Evolutionary conservation across 1,140 invertebrate species (phyloP).

Genomic region (Palaemon carinicauda): DNA sequence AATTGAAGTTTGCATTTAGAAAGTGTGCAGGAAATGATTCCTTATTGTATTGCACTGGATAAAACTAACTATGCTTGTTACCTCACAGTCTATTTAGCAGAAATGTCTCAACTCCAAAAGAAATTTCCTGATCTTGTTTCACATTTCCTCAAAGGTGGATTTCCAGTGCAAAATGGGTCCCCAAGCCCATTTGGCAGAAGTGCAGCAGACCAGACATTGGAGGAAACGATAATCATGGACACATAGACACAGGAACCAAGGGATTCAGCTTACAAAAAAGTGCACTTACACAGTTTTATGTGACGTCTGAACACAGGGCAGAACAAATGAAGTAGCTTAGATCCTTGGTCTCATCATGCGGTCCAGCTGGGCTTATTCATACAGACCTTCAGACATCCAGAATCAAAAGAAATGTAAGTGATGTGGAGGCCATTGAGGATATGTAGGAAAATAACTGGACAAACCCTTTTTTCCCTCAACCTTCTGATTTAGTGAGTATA

Average conservation of each 20-base stretch:
- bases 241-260: constrained; percentile 38
- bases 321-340: too few species aligned
- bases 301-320: too few species aligned
- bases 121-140: not conserved
- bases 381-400: too few species aligned
- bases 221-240: constrained; percentile 54
- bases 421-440: too few species aligned
- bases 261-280: constrained; percentile 50
- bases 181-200: constrained; percentile 24
- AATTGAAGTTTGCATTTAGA: not conserved
- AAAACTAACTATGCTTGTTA: constrained; percentile 24
- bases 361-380: too few species aligned
- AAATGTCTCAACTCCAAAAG: constrained; percentile 37
- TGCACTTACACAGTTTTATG: too few species aligned
- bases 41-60: constrained; percentile 29
- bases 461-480: too few species aligned
- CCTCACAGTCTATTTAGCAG: constrained; percentile 31
- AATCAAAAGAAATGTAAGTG: too few species aligned
- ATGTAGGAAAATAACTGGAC: too few species aligned
- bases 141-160: constrained; percentile 20
- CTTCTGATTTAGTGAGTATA: too few species aligned
- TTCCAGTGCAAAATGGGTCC: constrained; percentile 37
- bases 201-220: constrained; percentile 42
- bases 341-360: too few species aligned
- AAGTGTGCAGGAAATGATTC: not conserved